A percentile compares a stretch with the other conserved stretches of the same genome.
Evolutionary conservation across 2,113 vertebrate genomes (phyloP).

Genomic region (Zosterops lateralis): DNA sequence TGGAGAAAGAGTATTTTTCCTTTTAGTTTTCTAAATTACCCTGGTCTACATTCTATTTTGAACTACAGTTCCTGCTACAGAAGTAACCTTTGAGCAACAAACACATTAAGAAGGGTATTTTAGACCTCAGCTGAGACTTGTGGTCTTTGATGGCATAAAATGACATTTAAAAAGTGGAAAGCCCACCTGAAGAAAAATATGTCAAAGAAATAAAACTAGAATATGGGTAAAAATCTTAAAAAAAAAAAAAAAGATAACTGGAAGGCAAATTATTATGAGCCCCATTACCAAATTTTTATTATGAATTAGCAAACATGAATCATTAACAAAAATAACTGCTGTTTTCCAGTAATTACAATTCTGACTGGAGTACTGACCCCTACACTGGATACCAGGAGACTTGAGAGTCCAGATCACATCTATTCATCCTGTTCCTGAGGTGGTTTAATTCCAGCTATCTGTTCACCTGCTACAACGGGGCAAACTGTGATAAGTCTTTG

Average conservation of each 20-base stretch:
- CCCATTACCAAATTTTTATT: not conserved
- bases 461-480: not conserved
- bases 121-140: not conserved
- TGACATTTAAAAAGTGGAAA: not conserved
- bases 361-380: not conserved
- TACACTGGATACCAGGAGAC: not conserved
- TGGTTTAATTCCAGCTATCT: not conserved
- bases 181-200: not conserved
- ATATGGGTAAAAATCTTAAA: not conserved
- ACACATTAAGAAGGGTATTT: not conserved
- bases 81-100: not conserved
- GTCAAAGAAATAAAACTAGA: not conserved
- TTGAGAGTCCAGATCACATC: not conserved
- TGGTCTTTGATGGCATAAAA: not conserved
- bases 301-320: not conserved
- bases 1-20: not conserved
- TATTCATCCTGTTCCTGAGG: not conserved
- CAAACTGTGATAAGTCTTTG: not conserved
- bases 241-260: not conserved
- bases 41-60: not conserved
- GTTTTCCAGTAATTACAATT: not conserved
- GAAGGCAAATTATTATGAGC: not conserved
- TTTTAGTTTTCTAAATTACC: not conserved
- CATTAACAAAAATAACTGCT: not conserved
- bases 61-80: not conserved